Evolutionary conservation across 2,113 vertebrate genomes (phyloP).

Genomic region (Sitta europaea): DNA sequence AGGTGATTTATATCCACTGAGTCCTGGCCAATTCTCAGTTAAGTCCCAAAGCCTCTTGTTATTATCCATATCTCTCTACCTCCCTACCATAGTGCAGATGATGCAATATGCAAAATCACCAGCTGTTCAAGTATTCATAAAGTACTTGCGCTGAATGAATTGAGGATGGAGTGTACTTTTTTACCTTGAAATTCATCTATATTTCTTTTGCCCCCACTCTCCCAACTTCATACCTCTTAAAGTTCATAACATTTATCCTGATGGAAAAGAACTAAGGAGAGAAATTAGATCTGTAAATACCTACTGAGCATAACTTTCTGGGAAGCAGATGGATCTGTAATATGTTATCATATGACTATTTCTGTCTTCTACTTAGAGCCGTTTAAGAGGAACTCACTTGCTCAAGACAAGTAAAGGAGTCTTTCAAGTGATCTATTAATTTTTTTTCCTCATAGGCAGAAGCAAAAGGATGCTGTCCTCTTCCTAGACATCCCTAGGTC

Average conservation of each 20-base stretch:
- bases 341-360: not conserved
- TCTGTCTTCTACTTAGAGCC: not conserved
- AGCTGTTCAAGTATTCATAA: slow-evolving; percentile 43
- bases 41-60: slow-evolving; percentile 24
- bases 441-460: not conserved
- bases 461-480: not conserved
- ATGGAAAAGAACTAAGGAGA: slow-evolving; percentile 23
- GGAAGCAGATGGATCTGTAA: not conserved
- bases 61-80: not conserved
- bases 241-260: slow-evolving; percentile 7
- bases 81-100: not conserved
- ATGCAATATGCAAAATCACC: slow-evolving; percentile 49
- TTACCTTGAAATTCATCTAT: slow-evolving; percentile 14
- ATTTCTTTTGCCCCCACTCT: not conserved
- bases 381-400: not conserved
- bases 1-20: not conserved
- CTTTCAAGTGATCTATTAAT: not conserved
- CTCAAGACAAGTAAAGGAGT: not conserved
- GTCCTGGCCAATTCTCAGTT: not conserved
- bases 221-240: not conserved
- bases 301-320: slow-evolving; percentile 6
- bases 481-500: not conserved
- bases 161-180: not conserved
- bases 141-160: slow-evolving; percentile 21
- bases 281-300: not conserved